Base-by-base conservation (phyloP, 2,113 vertebrate genomes). In the Dicentrarchus labrax region DNA sequence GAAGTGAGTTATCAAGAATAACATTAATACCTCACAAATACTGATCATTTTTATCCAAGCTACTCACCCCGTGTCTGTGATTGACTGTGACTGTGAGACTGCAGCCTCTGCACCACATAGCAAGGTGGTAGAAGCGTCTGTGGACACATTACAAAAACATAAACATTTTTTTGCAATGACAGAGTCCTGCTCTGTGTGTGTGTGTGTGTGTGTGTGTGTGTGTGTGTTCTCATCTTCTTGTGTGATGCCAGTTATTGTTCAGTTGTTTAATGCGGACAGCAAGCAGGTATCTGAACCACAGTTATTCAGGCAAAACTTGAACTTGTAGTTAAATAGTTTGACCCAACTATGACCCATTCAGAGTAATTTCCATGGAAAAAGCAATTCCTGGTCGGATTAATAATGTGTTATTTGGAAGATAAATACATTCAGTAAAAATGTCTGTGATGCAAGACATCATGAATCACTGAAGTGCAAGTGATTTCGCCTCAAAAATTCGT, bases 391-490 rank as follows among this genome's bases (percentile, higher is more conserved):
- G 36, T 21, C 2, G 12, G 22, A 72, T 38, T 54, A 30, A 30
- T 30, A 30, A 30, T 30, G 5, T 51, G 12, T 56, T 17, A 72
- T 38, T 22, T 45, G 12, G 61, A 56, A 41, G 36, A 80, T 74
- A n/a, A 59, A 59, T 53, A 12, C 43, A 54, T 54, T 22, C 22
- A 50, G 47, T 78, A 8, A 45, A 78, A 80, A 74, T 8, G 8
- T 38, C 16, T 41, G 30, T 70, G 48, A 59, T 61, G 75, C 56
- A 82, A 82, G 13, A 68, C 47, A 4, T 51, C 51, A 61, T 72
- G 21, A 76, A 67, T 76, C 66, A 78, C 22, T 24, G 41, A 64
- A 30, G 16, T 41, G 48, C 5, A 48, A 15, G 56, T 65, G 15
- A 45, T 78, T 75, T 62, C 16, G 3, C 21, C 36, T 76, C 48